Percentiles rank a stretch among this genome's conserved stretches.
These are phyloP conservation scores for Hippotragus niger DNA, from an alignment of 2,113 vertebrate species.

Conservation along the genomic window DNA sequence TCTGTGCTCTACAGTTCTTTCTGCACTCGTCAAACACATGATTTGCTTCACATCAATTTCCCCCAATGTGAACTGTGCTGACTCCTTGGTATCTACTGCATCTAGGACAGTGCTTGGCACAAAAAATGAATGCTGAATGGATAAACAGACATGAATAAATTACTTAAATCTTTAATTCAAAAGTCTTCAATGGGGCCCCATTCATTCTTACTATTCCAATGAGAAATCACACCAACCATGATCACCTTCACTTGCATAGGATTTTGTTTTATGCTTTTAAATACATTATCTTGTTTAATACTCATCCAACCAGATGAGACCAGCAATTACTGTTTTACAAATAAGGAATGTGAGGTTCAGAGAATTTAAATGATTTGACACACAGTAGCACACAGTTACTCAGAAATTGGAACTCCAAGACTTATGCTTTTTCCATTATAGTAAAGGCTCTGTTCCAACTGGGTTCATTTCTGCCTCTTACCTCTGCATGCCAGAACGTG, in stretches of 20 bases:
- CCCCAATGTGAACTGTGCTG: not conserved
- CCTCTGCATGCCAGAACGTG: not conserved
- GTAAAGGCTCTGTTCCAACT: not conserved
- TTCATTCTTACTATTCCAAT: not conserved
- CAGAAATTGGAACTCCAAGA: not conserved
- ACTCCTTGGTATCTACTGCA: not conserved
- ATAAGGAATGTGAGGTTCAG: not conserved
- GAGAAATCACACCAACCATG: not conserved
- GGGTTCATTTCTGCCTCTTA: not conserved
- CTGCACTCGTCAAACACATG: not conserved
- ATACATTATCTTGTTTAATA: not conserved
- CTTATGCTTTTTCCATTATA: not conserved
- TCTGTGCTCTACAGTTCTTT: not conserved
- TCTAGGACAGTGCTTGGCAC: not conserved
- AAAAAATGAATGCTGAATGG: not conserved
- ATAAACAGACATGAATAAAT: not conserved
- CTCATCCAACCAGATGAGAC: not conserved
- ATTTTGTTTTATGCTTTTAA: conserved; percentile 25
- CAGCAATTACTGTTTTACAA: conserved; percentile 10
- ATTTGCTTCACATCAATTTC: not conserved
- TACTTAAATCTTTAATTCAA: not conserved
- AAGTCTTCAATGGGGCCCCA: not conserved
- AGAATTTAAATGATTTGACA: not conserved
- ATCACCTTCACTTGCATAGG: not conserved
- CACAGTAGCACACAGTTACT: not conserved